phyloP scores from a whole-genome alignment of 1,140 invertebrate genomes.

The Drosophila paulistorum region DNA sequence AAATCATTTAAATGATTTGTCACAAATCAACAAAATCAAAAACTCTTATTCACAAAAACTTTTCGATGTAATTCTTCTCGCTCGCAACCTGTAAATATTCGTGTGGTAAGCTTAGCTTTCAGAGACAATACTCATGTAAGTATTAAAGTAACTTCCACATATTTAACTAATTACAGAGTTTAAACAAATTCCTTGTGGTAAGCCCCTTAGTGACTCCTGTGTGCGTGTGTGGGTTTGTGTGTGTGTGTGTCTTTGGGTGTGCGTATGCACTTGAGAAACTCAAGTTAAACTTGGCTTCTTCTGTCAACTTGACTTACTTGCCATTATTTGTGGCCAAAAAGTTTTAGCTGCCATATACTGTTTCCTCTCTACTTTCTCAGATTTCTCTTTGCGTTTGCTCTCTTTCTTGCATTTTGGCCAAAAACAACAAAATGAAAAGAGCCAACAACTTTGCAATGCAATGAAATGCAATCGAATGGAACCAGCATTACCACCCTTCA shows the following conservation, averaged over 20 bases:
- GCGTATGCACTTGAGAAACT: constrained; percentile 43
- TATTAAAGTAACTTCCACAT: constrained; percentile 45
- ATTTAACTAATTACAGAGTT: constrained; percentile 24
- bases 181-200: constrained; percentile 45
- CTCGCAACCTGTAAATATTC: constrained; percentile 75
- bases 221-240: not conserved
- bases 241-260: not conserved
- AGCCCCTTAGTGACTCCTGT: not conserved
- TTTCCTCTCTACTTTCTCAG: constrained; percentile 31
- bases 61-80: constrained; percentile 79
- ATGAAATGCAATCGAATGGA: constrained; percentile 70
- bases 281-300: constrained; percentile 40
- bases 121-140: constrained; percentile 49
- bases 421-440: constrained; percentile 45
- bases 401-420: constrained; percentile 23
- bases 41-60: constrained; percentile 22
- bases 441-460: constrained; percentile 52
- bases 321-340: constrained; percentile 60
- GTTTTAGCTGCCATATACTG: constrained; percentile 52
- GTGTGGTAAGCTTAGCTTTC: constrained; percentile 63
- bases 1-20: not conserved
- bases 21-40: constrained; percentile 9
- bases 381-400: not conserved
- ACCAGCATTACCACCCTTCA: constrained; percentile 35
- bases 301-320: constrained; percentile 61